Evolutionary conservation across 2,113 vertebrate species (phyloP).

Genomic region (Vulpes vulpes): DNA sequence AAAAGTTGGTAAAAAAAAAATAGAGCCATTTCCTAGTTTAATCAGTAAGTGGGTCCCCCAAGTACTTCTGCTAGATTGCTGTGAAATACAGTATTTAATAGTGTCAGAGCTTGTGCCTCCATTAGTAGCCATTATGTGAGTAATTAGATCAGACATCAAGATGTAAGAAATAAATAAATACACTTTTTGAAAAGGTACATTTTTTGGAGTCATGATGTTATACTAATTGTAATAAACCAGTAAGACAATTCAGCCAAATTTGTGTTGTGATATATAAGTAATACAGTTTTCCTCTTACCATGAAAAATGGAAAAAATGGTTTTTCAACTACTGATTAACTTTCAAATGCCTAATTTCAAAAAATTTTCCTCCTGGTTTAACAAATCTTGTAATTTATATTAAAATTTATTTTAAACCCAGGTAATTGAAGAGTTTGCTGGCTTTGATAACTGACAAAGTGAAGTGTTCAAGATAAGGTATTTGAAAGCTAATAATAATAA

Average conservation of each 20-base stretch:
- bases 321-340: neutral
- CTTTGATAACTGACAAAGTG: neutral
- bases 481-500: neutral
- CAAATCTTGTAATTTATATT: neutral
- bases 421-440: neutral
- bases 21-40: neutral
- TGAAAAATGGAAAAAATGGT: neutral
- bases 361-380: neutral
- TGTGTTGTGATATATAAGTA: neutral
- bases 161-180: neutral
- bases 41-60: neutral
- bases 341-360: slow-evolving; percentile 12
- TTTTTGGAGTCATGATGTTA: neutral
- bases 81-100: neutral
- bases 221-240: neutral
- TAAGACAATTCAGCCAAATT: neutral
- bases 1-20: neutral
- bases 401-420: neutral
- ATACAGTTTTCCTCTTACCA: neutral
- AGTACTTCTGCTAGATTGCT: neutral
- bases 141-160: neutral
- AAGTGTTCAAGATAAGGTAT: neutral
- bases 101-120: neutral
- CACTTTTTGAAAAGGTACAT: neutral
- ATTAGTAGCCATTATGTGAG: neutral